Evolutionary conservation across 1,140 invertebrate species (phyloP).

Genomic region (Aphelinus atriplicis): DNA sequence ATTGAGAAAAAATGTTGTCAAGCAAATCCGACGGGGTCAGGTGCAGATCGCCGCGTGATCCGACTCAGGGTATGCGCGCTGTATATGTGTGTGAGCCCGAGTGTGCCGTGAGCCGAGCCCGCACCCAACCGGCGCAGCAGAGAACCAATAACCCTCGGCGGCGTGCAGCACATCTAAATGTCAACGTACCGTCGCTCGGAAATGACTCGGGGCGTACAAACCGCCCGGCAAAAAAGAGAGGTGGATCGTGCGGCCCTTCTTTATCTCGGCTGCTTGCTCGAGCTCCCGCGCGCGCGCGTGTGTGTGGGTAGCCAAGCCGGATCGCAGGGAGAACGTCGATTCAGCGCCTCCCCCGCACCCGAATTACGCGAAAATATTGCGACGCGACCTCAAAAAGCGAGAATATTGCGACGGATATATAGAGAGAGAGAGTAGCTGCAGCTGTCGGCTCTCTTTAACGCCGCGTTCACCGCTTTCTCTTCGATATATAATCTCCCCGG

Average conservation of each 20-base stretch:
- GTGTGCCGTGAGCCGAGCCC: not conserved
- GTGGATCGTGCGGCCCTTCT: not conserved
- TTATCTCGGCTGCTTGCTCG: no score
- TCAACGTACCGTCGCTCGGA: conserved; percentile 11
- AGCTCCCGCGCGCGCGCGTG: no score
- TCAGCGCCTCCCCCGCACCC: not conserved
- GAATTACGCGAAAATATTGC: conserved; percentile 28
- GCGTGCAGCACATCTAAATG: conserved; percentile 18
- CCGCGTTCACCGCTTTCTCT: no score
- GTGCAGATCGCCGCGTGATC: no score
- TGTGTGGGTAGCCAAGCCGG: no score
- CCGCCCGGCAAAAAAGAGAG: no score
- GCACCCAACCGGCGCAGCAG: not conserved
- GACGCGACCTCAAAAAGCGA: not conserved
- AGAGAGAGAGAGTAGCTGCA: not conserved
- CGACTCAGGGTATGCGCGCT: not conserved
- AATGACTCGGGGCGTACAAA: not conserved
- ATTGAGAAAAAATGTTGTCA: no score
- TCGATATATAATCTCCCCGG: no score
- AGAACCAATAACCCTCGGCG: conserved; percentile 32
- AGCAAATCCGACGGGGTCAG: no score
- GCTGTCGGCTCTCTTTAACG: no score
- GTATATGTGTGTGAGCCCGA: conserved; percentile 14
- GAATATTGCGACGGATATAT: conserved; percentile 3
- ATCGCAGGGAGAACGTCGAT: conserved; percentile 6